A percentile compares a stretch with the other conserved stretches of the same genome.
phyloP scores from a whole-genome alignment of 2,888 invertebrate genomes.

The Asteroscopus sphinx region DNA sequence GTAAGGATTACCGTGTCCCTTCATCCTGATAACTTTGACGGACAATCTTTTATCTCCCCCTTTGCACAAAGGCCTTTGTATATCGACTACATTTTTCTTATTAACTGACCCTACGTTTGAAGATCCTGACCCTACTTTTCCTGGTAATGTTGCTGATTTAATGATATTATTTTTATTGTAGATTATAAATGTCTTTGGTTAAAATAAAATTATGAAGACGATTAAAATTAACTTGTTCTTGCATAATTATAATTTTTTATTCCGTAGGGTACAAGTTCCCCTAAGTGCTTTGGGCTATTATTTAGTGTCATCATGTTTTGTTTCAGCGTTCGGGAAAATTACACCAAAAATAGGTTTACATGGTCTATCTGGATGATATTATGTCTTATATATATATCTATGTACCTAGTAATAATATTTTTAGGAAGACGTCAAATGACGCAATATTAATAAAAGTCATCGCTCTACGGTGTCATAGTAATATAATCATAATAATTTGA shows the following conservation, averaged over 20 bases:
- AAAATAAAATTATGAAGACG: slow-evolving; percentile 27
- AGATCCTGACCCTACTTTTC: slow-evolving; percentile 22
- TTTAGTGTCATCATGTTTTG: slow-evolving; percentile 38
- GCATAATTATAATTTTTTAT: slow-evolving; percentile 37
- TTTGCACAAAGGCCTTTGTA: slow-evolving; percentile 50
- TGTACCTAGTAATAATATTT: slow-evolving; percentile 11
- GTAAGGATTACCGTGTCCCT: slow-evolving; percentile 51
- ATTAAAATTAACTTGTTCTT: slow-evolving; percentile 23
- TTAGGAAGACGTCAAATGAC: slow-evolving; percentile 11
- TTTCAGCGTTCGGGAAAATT: slow-evolving; percentile 17
- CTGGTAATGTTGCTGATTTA: slow-evolving; percentile 11
- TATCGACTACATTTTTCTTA: slow-evolving; percentile 54
- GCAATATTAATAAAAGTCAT: neutral
- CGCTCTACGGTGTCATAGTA: neutral
- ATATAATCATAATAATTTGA: slow-evolving; percentile 8
- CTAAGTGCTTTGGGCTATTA: slow-evolving; percentile 24
- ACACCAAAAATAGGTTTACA: slow-evolving; percentile 21
- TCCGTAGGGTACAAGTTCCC: slow-evolving; percentile 25
- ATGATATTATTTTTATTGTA: slow-evolving; percentile 5
- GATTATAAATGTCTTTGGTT: slow-evolving; percentile 6
- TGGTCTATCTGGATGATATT: slow-evolving; percentile 14
- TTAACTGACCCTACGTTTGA: slow-evolving; percentile 52
- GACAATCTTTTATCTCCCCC: slow-evolving; percentile 62
- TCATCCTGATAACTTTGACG: slow-evolving; percentile 56
- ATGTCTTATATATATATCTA: too few species aligned